Percentiles rank a stretch among this genome's conserved stretches.
These are phyloP conservation scores for Collichthys lucidus DNA, from an alignment of 2,113 vertebrate genomes.

Conservation along the genomic window DNA sequence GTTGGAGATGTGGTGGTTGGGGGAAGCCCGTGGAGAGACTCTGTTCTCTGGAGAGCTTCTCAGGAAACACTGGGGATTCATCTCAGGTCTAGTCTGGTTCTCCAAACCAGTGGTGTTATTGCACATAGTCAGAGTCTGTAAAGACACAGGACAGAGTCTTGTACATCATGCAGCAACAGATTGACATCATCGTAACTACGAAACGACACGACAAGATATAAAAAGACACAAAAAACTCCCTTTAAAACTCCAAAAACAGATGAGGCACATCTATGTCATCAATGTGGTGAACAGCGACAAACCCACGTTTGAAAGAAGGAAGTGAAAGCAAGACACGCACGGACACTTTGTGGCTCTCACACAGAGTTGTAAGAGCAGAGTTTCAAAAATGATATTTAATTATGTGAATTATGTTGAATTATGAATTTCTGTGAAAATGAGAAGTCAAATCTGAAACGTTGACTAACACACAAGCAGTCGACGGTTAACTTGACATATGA, in stretches of 20 bases:
- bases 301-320: not conserved
- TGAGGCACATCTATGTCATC: not conserved
- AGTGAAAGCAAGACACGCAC: not conserved
- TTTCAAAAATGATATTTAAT: not conserved
- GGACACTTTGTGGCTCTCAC: not conserved
- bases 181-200: not conserved
- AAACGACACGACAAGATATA: not conserved
- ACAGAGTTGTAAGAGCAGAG: not conserved
- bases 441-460: not conserved
- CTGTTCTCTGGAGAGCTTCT: constrained; percentile 82
- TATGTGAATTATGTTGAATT: not conserved
- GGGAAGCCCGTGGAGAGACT: constrained; percentile 76
- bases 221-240: not conserved
- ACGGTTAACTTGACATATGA: too few relatives aligned
- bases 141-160: constrained; percentile 18
- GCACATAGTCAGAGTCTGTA: constrained; percentile 88
- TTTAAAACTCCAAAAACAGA: not conserved
- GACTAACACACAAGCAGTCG: not conserved
- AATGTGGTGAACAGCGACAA: not conserved
- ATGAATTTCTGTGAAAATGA: not conserved
- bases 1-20: constrained; percentile 86
- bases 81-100: constrained; percentile 81
- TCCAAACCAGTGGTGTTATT: constrained; percentile 81
- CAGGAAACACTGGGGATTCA: constrained; percentile 86
- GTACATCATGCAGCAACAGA: not conserved